Conservation (phyloP, 2,113 vertebrate genomes). For the Cettia cetti region DNA sequence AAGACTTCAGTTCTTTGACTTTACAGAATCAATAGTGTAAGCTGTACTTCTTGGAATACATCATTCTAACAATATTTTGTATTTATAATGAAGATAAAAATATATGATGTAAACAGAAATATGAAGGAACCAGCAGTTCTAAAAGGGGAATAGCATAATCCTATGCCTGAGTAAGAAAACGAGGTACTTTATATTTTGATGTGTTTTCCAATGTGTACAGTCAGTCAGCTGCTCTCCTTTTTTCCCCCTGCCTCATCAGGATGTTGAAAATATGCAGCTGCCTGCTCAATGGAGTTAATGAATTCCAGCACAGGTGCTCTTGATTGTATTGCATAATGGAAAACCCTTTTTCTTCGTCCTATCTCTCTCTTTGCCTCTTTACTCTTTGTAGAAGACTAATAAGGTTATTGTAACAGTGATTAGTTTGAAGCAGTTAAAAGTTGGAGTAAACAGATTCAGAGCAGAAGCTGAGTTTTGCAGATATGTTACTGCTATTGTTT, state of each 20-base stretch:
- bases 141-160: background rate
- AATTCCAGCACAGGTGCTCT: conserved; percentile 23
- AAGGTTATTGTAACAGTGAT: background rate
- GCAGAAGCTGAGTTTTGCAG: background rate
- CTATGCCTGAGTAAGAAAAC: background rate
- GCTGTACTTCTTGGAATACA: background rate
- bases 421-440: background rate
- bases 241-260: background rate
- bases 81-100: background rate
- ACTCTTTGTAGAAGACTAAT: background rate
- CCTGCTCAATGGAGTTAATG: background rate
- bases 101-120: background rate
- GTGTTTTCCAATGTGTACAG: background rate
- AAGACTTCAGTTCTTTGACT: background rate
- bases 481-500: background rate
- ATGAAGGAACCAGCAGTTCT: background rate
- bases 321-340: background rate
- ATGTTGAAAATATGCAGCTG: background rate
- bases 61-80: background rate
- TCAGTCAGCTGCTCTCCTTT: background rate
- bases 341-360: background rate
- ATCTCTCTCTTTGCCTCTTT: background rate
- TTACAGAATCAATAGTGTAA: background rate
- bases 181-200: background rate
- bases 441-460: background rate